Base-by-base conservation (phyloP, 2,113 vertebrate genomes). In the Plecturocebus donacophilus region DNA sequence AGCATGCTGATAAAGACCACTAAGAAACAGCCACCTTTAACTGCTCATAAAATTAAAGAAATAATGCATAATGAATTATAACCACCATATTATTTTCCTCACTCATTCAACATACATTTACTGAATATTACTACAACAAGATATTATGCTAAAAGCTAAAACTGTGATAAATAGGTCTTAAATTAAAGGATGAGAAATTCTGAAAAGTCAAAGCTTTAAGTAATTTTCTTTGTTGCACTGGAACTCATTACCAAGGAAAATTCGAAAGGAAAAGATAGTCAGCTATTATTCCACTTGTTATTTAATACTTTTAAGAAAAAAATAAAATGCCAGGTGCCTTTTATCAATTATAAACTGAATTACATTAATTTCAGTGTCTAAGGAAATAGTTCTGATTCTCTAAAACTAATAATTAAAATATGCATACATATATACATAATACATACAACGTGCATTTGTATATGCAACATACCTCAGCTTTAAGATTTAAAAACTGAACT, bases 141-240 rank as follows among this genome's bases (percentile, higher is more conserved):
- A 88, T 19, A 79, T 71, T 76, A 85, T 23, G 35, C 42, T 66
- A 94, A 90, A 17, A 86, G 35, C 45, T 79, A 85, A 73, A 94
- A 47, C 27, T 92, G 32, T 68, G 20, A 91, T 61, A 61, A 79
- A 49, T 11, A 52, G 56, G 7, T 82, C 45, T 92, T 80, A 81
- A 89, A 89, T 75, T 20, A 93, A 97, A 90, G 7, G 38, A 87
- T 45, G 49, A 95, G 66, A 90, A 90, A 93, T 82, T 76, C 81
- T 11, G 56, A 56, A 68, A 87, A 40, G 54, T 38, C 85, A 92
- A 85, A 66, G 32, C 27, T 89, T 80, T 77, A 68, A 66, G 56
- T 76, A 61, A 86, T 80, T 91, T 61, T 91, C 40, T 83, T 86
- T 82, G 25, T 32, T 38, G 3, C 49, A 70, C 13, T 95, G 77